phyloP scores from a whole-genome alignment of 2,797 vertebrate genomes.

The Philypnodon macrostomus region DNA sequence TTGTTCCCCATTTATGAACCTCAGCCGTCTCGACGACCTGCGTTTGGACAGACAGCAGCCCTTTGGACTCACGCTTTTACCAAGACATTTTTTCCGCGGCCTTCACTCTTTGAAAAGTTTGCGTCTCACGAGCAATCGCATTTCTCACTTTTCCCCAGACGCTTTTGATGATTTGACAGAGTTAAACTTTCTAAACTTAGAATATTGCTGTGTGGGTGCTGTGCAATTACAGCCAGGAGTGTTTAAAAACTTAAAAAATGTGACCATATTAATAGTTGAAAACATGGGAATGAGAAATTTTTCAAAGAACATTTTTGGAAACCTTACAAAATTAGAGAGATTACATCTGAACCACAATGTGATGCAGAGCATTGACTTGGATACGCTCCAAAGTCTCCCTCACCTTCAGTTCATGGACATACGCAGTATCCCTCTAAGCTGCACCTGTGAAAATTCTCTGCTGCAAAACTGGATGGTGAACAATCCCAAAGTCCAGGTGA shows the following conservation, averaged over 20 bases:
- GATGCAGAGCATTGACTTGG: conserved; percentile 69
- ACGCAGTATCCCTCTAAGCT: conserved; percentile 78
- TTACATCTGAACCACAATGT: conserved; percentile 81
- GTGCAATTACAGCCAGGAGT: conserved; percentile 75
- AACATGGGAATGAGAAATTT: conserved; percentile 82
- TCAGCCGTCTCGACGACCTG: conserved; percentile 73
- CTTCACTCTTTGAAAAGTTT: conserved; percentile 65
- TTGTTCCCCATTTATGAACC: conserved; percentile 76
- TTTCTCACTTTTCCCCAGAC: conserved; percentile 57
- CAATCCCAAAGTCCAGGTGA: conserved; percentile 71
- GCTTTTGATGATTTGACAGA: conserved; percentile 79
- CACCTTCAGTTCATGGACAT: conserved; percentile 82
- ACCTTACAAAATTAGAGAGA: conserved; percentile 71
- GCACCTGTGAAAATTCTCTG: conserved; percentile 78
- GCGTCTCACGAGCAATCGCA: conserved; percentile 77
- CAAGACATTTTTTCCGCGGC: conserved; percentile 70
- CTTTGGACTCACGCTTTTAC: conserved; percentile 72
- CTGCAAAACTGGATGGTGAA: conserved; percentile 78
- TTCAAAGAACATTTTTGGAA: conserved; percentile 78
- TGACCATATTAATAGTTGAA: conserved; percentile 74
- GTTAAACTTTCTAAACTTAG: conserved; percentile 72
- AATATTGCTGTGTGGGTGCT: conserved; percentile 74
- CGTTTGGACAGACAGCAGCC: conserved; percentile 74
- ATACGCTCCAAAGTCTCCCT: conserved; percentile 63
- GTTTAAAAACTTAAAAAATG: conserved; percentile 80